phyloP scores from a whole-genome alignment of 30 jellyfish, hydroid and myxozoan species.

The Rhopilema esculentum region DNA sequence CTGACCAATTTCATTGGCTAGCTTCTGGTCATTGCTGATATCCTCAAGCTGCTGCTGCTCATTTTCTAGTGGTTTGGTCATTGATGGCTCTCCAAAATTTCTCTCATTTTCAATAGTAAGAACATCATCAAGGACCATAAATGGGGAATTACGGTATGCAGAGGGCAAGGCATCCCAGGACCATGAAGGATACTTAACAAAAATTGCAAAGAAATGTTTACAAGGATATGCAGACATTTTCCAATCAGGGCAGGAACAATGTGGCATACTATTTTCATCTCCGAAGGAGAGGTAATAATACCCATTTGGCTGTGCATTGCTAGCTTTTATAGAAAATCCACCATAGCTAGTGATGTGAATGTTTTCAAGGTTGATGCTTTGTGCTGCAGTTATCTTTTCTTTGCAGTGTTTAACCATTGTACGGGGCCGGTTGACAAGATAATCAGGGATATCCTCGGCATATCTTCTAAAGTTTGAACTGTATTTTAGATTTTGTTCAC shows the following conservation, averaged over 20 bases:
- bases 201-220: constrained; percentile 47
- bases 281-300: constrained; percentile 13
- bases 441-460: constrained; percentile 37
- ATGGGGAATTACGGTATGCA: constrained; percentile 28
- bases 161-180: constrained; percentile 54
- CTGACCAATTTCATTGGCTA: background rate
- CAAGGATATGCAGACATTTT: constrained; percentile 48
- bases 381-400: constrained; percentile 28
- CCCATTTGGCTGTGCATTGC: background rate
- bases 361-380: background rate
- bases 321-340: constrained; percentile 8
- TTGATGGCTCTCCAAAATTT: background rate
- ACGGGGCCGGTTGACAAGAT: constrained; percentile 43
- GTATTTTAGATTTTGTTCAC: constrained; percentile 1
- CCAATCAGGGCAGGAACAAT: constrained; percentile 62
- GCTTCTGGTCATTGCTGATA: background rate
- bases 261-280: constrained; percentile 34
- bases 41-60: background rate
- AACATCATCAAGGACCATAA: constrained; percentile 18
- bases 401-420: constrained; percentile 13
- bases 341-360: background rate
- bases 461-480: constrained; percentile 13
- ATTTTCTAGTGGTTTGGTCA: background rate
- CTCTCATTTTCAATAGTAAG: background rate
- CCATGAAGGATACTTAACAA: constrained; percentile 11